phyloP scores from a whole-genome alignment of 37 sponge, comb jelly and placozoan species.

The Petrosia ficiformis region DNA sequence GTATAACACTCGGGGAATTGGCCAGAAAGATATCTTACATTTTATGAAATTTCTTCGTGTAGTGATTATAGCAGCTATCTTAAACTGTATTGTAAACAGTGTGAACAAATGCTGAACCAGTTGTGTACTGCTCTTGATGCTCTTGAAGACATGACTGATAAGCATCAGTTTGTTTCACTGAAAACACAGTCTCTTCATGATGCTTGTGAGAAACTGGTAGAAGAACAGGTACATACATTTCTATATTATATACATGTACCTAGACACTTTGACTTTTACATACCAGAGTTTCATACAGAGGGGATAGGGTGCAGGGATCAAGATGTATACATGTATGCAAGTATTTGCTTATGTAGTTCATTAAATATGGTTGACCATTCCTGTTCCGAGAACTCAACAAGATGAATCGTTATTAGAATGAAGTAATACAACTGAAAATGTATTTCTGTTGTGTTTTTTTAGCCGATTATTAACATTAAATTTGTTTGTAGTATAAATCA shows the following conservation, averaged over 20 bases:
- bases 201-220: slow-evolving; percentile 90
- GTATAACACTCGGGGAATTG: no score
- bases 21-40: no score
- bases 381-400: no score
- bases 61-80: slow-evolving; percentile 71
- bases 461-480: no score
- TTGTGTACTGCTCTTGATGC: slow-evolving; percentile 55
- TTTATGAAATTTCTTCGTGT: no score
- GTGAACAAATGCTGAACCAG: slow-evolving; percentile 67
- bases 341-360: no score
- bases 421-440: no score
- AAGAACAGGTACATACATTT: slow-evolving; percentile 69
- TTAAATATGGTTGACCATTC: no score
- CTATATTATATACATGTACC: neutral
- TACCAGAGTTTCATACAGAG: no score
- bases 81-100: slow-evolving; percentile 68
- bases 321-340: neutral
- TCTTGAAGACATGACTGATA: slow-evolving; percentile 67
- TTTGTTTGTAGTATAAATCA: no score
- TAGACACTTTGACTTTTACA: neutral
- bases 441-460: no score
- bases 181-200: slow-evolving; percentile 90
- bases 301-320: neutral
- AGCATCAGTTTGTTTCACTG: slow-evolving; percentile 69
- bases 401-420: no score